phyloP scores from a whole-genome alignment of 2,797 vertebrate species.

The Smutsia gigantea region DNA sequence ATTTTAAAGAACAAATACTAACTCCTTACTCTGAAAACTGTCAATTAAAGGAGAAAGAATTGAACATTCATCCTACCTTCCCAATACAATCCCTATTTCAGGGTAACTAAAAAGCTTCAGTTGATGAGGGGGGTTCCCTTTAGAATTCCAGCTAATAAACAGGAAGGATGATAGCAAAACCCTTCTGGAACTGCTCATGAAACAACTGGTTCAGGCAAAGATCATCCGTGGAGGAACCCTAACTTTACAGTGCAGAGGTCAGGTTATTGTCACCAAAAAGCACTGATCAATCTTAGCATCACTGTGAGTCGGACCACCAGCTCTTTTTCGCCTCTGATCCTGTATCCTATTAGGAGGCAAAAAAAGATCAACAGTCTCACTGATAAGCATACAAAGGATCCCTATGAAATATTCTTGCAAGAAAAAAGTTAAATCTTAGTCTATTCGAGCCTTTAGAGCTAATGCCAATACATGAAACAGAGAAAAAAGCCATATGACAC shows the following conservation, averaged over 20 bases:
- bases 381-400: background rate
- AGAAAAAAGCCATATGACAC: background rate
- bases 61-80: background rate
- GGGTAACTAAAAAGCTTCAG: background rate
- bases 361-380: background rate
- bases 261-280: background rate
- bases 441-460: background rate
- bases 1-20: slow-evolving; percentile 49
- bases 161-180: background rate
- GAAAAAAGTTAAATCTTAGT: background rate
- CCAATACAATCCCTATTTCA: background rate
- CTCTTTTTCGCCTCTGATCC: background rate
- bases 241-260: background rate
- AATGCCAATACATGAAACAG: background rate
- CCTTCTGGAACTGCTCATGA: background rate
- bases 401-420: background rate
- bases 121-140: background rate
- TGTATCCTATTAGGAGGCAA: background rate
- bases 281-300: background rate
- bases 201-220: background rate
- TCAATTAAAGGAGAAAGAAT: background rate
- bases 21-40: background rate
- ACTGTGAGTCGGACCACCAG: background rate
- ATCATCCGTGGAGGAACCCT: background rate
- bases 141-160: background rate